Evolutionary conservation across 1,140 invertebrate species (phyloP).

Genomic region (Apis florea): DNA sequence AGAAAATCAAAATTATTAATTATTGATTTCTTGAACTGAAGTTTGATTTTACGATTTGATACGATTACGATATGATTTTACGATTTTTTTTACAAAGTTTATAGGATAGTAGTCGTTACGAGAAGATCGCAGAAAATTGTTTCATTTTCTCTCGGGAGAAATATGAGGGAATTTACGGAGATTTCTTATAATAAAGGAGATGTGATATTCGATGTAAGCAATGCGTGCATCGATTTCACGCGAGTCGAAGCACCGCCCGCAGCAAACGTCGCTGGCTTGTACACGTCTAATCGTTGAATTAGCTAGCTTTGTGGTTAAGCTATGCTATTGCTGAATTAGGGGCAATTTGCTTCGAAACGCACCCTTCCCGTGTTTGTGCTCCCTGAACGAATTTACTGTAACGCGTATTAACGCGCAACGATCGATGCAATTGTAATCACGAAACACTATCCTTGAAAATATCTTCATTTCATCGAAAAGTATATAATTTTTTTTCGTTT

Average conservation of each 20-base stretch:
- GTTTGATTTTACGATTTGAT: too few species aligned
- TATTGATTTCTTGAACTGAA: too few species aligned
- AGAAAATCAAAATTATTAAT: too few species aligned
- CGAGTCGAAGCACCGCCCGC: constrained; percentile 58
- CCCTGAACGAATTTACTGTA: constrained; percentile 41
- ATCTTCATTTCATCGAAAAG: not conserved
- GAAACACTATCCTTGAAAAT: not conserved
- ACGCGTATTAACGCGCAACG: not conserved
- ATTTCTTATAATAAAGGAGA: constrained; percentile 10
- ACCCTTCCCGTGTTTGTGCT: constrained; percentile 50
- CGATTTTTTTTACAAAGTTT: too few species aligned
- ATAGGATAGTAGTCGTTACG: too few species aligned
- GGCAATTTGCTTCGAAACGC: constrained; percentile 67
- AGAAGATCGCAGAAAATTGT: not conserved
- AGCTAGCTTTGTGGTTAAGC: constrained; percentile 73
- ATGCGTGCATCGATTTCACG: constrained; percentile 66
- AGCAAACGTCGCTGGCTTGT: constrained; percentile 67
- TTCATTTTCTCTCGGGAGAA: not conserved
- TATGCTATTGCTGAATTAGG: constrained; percentile 73
- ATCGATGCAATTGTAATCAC: not conserved
- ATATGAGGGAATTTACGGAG: not conserved
- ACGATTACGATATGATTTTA: too few species aligned
- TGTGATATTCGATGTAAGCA: constrained; percentile 52
- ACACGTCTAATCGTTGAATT: constrained; percentile 74
- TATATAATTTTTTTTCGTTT: not conserved